Base-by-base conservation (phyloP, 37 sponge, comb jelly and placozoan genomes). In the Aphrocallistes beatrix region DNA sequence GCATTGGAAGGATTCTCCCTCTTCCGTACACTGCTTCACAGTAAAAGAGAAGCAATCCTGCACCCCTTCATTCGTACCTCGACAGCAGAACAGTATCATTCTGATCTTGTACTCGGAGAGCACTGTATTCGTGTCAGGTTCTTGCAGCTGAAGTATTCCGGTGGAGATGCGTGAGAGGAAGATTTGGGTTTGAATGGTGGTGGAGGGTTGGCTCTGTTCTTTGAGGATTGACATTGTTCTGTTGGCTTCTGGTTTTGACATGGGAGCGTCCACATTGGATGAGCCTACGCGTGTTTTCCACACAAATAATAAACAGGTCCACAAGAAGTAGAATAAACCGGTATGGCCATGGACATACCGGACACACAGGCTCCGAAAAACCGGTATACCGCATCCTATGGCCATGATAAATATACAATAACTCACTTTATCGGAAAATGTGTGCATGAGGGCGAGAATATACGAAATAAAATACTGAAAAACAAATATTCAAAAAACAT, bases 221-320 rank as follows among this genome's bases (percentile, higher is more conserved):
- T 87, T 91, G 83, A 95, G 82, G 30, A 88, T 88, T 39, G 38
- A 23, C 92, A 95, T 93, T 48, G 88, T 91, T 23, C 92, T 83
- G 84, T 91, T 88, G 13, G 92, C 92, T 39, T 95, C 96, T 16
- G 51, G 48, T 82, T 92, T 92, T 36, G 94, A 93, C 81, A 90
- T 87, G 16, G 96, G 96, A 3, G 96, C 92, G 69, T 94, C 88
- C 36, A 95, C 94, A 9, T 92, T 50, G 34, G 96, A 91, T 38
- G 92, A 91, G 30, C 96, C 96, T 13, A 93, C n/a, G n/a, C n/a
- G n/a, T n/a, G n/a, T n/a, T n/a, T n/a, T n/a, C n/a, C n/a, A n/a
- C n/a, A n/a, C n/a, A n/a, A n/a, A n/a, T n/a, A n/a, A n/a, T n/a
- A n/a, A n/a, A n/a, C n/a, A n/a, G n/a, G n/a, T n/a, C n/a, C n/a